phyloP scores from a whole-genome alignment of 2,113 vertebrate genomes.

The Garra rufa region DNA sequence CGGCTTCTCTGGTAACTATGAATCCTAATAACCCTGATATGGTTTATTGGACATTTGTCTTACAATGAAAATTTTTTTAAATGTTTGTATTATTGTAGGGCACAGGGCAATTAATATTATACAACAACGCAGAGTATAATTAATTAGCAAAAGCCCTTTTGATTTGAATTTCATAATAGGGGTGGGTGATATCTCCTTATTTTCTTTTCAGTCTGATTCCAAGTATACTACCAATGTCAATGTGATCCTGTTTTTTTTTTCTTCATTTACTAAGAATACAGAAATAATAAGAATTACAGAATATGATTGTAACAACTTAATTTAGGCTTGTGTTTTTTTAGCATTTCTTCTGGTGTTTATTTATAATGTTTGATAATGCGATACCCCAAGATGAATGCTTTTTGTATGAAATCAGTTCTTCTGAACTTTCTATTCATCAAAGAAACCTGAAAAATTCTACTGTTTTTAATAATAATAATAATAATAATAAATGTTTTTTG shows the following conservation, averaged over 20 bases:
- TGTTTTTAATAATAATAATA: too few relatives aligned
- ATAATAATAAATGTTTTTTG: too few relatives aligned
- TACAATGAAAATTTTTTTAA: background rate
- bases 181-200: background rate
- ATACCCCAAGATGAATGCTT: background rate
- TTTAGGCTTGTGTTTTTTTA: background rate
- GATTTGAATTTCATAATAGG: background rate
- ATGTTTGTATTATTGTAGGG: background rate
- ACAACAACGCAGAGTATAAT: background rate
- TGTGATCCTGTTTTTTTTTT: background rate
- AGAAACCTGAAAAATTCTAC: too few relatives aligned
- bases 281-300: too few relatives aligned
- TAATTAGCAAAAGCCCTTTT: background rate
- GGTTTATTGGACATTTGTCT: background rate
- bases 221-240: background rate
- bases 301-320: too few relatives aligned
- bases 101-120: background rate
- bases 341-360: background rate
- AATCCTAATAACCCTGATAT: constrained; percentile 22
- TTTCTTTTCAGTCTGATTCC: background rate
- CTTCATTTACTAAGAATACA: background rate
- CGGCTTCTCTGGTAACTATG: constrained; percentile 3
- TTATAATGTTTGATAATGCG: background rate
- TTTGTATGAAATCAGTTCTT: too few relatives aligned
- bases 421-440: too few relatives aligned